Evolutionary conservation across 1,140 invertebrate species (phyloP).

Genomic region (Drosophila persimilis): DNA sequence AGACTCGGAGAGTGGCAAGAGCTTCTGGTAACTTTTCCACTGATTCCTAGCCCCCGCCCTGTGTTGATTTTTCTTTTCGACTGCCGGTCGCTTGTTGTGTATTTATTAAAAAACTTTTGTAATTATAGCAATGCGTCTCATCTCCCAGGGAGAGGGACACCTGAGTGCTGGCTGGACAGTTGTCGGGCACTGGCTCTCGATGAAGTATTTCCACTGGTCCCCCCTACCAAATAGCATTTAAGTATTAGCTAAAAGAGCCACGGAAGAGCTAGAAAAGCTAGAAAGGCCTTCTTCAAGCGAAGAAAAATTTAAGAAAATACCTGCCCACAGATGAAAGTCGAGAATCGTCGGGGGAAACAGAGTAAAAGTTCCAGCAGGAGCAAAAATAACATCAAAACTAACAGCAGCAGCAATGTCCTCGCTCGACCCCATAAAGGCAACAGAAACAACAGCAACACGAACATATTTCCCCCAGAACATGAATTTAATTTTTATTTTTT

Average conservation of each 20-base stretch:
- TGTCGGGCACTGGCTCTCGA: too few relatives aligned
- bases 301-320: too few relatives aligned
- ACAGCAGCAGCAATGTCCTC: conserved; percentile 3
- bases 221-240: too few relatives aligned
- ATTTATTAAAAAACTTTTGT: conserved; percentile 79
- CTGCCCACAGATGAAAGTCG: too few relatives aligned
- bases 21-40: conserved; percentile 40
- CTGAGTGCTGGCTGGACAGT: conserved; percentile 36
- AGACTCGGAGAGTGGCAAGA: conserved; percentile 6
- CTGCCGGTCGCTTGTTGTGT: conserved; percentile 52
- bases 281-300: too few relatives aligned
- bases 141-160: conserved; percentile 33
- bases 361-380: too few relatives aligned
- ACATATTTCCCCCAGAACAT: conserved; percentile 39
- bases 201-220: too few relatives aligned
- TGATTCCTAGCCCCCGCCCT: not conserved
- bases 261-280: too few relatives aligned
- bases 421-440: conserved; percentile 29
- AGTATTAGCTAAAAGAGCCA: too few relatives aligned
- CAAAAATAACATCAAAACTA: too few relatives aligned
- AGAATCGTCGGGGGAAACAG: too few relatives aligned
- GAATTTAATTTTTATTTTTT: conserved; percentile 44
- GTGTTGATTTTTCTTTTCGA: conserved; percentile 59
- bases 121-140: conserved; percentile 70
- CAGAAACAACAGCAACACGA: not conserved